These are phyloP conservation scores for Embidobia sp. DNA, from an alignment of 2,888 invertebrate genomes.

Conservation along the genomic window DNA sequence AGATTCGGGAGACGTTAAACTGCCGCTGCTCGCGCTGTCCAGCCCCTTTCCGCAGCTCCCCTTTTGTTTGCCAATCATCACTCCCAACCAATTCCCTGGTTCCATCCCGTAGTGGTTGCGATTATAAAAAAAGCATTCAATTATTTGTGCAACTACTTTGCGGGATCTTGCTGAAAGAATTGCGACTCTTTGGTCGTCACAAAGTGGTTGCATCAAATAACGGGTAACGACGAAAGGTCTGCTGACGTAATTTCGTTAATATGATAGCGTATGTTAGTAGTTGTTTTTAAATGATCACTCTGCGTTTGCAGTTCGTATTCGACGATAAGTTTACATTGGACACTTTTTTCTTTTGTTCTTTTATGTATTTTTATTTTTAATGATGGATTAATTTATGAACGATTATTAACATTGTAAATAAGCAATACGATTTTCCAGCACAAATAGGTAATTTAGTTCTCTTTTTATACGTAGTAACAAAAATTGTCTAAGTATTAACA, in stretches of 20 bases:
- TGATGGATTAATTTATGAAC: no score
- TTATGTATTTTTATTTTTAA: no score
- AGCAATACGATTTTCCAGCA: no score
- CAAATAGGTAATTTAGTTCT: no score
- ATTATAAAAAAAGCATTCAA: slow-evolving; percentile 48
- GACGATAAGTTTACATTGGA: no score
- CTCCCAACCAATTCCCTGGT: slow-evolving; percentile 49
- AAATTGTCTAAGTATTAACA: no score
- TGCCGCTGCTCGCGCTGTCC: slow-evolving; percentile 82
- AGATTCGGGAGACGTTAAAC: slow-evolving; percentile 80
- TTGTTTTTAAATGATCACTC: slow-evolving; percentile 8
- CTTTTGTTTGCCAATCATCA: slow-evolving; percentile 66
- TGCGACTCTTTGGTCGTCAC: neutral
- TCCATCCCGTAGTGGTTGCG: slow-evolving; percentile 58
- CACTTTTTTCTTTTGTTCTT: no score
- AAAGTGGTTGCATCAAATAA: slow-evolving; percentile 32
- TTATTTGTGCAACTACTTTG: slow-evolving; percentile 34
- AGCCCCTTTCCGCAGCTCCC: slow-evolving; percentile 69
- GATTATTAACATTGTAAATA: no score
- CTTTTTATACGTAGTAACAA: no score
- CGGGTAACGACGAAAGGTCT: slow-evolving; percentile 62
- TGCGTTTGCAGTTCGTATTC: no score
- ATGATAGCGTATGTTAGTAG: neutral
- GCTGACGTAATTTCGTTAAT: slow-evolving; percentile 10
- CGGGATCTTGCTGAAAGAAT: slow-evolving; percentile 6